These are phyloP conservation scores for Halocynthia roretzi DNA, from an alignment of 23 tunicate species.

Conservation along the genomic window DNA sequence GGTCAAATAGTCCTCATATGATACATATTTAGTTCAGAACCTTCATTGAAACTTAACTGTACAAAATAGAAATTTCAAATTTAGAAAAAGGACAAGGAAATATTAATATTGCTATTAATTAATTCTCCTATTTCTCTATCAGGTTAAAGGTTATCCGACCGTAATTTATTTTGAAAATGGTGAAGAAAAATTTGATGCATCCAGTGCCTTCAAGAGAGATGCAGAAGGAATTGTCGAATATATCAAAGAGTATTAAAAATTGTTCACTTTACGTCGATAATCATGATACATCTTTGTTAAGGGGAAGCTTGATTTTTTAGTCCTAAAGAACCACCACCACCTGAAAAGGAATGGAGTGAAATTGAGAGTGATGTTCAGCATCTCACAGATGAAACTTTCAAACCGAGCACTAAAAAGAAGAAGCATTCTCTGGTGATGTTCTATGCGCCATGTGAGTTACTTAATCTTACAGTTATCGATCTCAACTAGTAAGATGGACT, in stretches of 20 bases:
- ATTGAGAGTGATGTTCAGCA: conserved; percentile 79
- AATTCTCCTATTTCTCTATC: too few species aligned
- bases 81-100: too few species aligned
- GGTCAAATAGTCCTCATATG: too few species aligned
- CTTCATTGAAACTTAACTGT: too few species aligned
- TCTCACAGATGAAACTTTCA: conserved; percentile 66
- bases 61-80: too few species aligned
- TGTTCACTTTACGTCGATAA: not conserved
- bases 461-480: not conserved
- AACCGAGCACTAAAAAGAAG: conserved; percentile 72
- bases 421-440: conserved; percentile 89
- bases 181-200: conserved; percentile 74
- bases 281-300: not conserved
- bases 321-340: conserved; percentile 89
- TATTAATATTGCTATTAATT: too few species aligned
- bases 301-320: conserved; percentile 7
- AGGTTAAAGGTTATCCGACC: conserved; percentile 96
- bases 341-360: conserved; percentile 87
- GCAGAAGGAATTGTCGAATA: conserved; percentile 85
- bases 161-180: conserved; percentile 89
- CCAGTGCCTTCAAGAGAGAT: conserved; percentile 70
- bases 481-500: too few species aligned
- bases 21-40: too few species aligned
- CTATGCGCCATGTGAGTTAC: conserved; percentile 85
- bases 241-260: conserved; percentile 57